phyloP scores from a whole-genome alignment of 2,113 vertebrate species.

The Carollia perspicillata region DNA sequence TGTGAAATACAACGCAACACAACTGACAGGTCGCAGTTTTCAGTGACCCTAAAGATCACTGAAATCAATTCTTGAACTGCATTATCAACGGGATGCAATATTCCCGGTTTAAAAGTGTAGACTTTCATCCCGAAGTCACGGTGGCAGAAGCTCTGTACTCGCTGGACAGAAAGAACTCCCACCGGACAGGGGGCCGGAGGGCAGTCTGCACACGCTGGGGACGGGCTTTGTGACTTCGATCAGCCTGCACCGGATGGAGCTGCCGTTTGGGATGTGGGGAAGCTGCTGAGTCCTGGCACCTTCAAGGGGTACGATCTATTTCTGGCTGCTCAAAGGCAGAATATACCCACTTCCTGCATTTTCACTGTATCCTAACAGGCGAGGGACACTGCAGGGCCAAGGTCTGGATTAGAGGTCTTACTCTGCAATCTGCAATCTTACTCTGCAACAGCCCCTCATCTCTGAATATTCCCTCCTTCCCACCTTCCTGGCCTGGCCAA shows the following conservation, averaged over 20 bases:
- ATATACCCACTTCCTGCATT: neutral
- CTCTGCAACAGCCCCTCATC: neutral
- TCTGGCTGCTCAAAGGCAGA: neutral
- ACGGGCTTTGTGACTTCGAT: neutral
- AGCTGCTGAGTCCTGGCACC: neutral
- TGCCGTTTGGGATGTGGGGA: neutral
- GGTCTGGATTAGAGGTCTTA: neutral
- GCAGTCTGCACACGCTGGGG: neutral
- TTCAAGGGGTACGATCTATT: fast-evolving
- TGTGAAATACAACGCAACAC: neutral
- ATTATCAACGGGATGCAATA: neutral
- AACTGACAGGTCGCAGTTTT: neutral
- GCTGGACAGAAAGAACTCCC: neutral
- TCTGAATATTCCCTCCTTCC: neutral
- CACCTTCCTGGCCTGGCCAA: neutral
- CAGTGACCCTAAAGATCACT: neutral
- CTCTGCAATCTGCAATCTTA: neutral
- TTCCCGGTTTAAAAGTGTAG: neutral
- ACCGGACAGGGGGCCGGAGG: no score
- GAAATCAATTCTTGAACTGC: neutral
- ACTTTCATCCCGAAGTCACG: neutral
- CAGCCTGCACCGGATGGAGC: neutral
- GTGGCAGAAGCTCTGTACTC: neutral
- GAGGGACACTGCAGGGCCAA: neutral
- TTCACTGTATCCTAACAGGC: neutral